These are phyloP conservation scores for Ramphastos sulfuratus DNA, from an alignment of 2,113 vertebrate genomes.

Conservation along the genomic window DNA sequence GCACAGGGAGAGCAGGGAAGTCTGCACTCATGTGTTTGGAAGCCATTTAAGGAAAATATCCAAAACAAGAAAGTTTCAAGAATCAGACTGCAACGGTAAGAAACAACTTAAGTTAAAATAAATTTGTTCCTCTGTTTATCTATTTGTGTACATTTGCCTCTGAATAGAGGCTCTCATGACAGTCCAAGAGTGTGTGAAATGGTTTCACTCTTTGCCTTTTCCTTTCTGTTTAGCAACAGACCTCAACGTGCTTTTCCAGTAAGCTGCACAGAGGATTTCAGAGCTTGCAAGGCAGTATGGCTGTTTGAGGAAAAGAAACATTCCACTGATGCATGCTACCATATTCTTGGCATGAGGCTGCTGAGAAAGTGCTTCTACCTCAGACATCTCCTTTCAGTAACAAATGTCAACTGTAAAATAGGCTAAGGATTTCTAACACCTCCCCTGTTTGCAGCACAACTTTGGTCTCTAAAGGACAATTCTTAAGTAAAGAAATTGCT, in stretches of 20 bases:
- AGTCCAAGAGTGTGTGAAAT: not conserved
- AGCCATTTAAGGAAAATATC: not conserved
- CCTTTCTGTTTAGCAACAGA: not conserved
- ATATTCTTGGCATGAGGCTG: not conserved
- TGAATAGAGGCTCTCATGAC: not conserved
- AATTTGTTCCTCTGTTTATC: not conserved
- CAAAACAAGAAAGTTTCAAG: not conserved
- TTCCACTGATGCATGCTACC: not conserved
- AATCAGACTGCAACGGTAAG: not conserved
- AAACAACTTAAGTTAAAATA: not conserved
- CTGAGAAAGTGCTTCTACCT: not conserved
- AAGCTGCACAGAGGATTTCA: not conserved
- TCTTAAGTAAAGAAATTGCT: not conserved
- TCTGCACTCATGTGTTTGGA: not conserved
- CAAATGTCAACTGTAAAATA: not conserved
- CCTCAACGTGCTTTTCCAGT: not conserved
- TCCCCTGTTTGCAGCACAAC: not conserved
- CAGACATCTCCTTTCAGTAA: not conserved
- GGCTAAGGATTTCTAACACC: not conserved
- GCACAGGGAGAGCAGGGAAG: not conserved
- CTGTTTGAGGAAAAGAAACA: constrained; percentile 25
- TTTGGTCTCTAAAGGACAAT: constrained; percentile 1
- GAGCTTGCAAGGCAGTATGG: not conserved
- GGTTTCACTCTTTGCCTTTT: not conserved
- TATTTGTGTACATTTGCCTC: not conserved